Conservation (phyloP, 2,888 invertebrate species). For the Halictus quadricinctus region DNA sequence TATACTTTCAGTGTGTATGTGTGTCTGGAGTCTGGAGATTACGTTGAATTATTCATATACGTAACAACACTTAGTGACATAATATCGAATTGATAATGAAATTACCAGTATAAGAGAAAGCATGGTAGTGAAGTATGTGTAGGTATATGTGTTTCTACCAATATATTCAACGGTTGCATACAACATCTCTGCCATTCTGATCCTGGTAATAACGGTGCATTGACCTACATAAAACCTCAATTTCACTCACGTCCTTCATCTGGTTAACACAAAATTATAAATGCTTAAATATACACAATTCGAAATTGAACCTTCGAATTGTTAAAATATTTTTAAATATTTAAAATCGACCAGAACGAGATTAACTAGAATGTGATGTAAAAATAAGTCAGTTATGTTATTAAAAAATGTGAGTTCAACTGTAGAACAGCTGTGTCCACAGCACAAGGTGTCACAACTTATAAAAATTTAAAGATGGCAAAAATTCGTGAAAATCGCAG, state of each 20-base stretch:
- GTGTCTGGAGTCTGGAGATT: background rate
- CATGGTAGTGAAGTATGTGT: background rate
- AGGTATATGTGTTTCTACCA: background rate
- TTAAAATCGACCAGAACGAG: too few species aligned
- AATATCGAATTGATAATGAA: conserved; percentile 9
- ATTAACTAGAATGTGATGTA: too few species aligned
- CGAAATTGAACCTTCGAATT: too few species aligned
- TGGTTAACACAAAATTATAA: background rate
- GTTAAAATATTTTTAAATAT: too few species aligned
- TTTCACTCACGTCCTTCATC: background rate
- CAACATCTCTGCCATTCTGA: background rate
- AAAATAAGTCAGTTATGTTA: too few species aligned
- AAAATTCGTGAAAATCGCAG: too few species aligned
- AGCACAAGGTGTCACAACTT: too few species aligned
- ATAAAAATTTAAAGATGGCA: too few species aligned
- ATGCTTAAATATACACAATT: too few species aligned
- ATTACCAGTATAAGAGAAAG: background rate
- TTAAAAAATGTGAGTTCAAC: too few species aligned
- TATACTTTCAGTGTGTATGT: background rate
- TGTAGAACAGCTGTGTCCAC: too few species aligned
- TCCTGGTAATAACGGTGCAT: conserved; percentile 9
- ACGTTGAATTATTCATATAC: background rate
- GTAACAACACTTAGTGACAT: conserved; percentile 5
- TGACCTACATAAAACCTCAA: conserved; percentile 3
- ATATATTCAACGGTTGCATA: background rate